Percentiles rank a stretch among this genome's conserved stretches.
Conservation (phyloP, 2,888 invertebrate genomes). For the Phaonia tiefii region DNA sequence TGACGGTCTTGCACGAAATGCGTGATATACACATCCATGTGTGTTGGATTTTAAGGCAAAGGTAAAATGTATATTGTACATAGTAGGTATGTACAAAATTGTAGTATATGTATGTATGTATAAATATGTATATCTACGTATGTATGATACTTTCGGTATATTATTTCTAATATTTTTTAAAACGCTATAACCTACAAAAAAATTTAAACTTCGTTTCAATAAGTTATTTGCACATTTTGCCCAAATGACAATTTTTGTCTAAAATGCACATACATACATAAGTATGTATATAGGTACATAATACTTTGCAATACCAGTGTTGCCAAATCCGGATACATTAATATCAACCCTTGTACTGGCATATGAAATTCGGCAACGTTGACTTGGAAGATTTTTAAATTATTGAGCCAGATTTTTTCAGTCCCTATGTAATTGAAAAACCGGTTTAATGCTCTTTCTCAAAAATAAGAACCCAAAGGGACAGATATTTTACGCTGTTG, state of each 20-base stretch:
- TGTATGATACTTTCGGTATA: no score
- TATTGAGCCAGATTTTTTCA: conserved; percentile 53
- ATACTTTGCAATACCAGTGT: conserved; percentile 2
- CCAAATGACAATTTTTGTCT: no score
- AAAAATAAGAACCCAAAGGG: conserved; percentile 39
- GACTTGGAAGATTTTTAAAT: conserved; percentile 42
- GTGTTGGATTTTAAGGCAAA: no score
- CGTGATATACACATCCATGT: no score
- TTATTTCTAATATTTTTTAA: no score
- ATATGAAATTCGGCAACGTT: conserved; percentile 49
- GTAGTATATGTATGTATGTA: background rate
- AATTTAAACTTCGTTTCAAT: no score
- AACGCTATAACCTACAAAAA: no score
- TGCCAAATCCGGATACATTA: background rate
- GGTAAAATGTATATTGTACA: no score
- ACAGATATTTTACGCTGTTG: conserved; percentile 7
- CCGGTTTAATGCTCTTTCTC: conserved; percentile 45
- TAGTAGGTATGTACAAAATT: no score
- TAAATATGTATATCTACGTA: conserved; percentile 18
- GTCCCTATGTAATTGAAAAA: conserved; percentile 53
- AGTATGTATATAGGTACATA: background rate
- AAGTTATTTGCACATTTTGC: no score
- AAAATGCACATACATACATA: background rate
- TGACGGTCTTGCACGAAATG: no score
- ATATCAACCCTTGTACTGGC: no score